Evolutionary conservation across 2,113 vertebrate genomes (phyloP), one percentile per base, ranked within the genome.

Genomic region (Bubo bubo): DNA sequence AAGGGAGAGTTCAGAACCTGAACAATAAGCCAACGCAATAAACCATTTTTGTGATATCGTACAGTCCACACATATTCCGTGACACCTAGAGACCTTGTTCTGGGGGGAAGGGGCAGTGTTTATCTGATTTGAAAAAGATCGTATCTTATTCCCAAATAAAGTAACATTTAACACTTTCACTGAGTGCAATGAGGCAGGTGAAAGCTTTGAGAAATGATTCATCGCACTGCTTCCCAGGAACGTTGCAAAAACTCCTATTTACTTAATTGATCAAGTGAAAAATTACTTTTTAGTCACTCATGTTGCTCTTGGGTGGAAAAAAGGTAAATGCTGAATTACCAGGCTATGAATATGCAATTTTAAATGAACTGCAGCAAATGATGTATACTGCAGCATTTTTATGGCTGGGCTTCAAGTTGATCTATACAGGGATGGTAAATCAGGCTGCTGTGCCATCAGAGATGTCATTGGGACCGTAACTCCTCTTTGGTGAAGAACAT

Each of bases 301-400:
- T 24, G 20, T 67, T 79, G 53, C 70, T 75, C 60, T 74, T 95
- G 72, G 85, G 50, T 96, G 86, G 86, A 84, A 91, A 66, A 84
- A 45, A 45, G 90, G 71, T 92, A 97, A 97, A 90, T 73, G 43
- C 55, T 73, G 90, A 95, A 89, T 96, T 96, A 30, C 71, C 90
- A 94, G 80, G 71, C 91, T 96, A 79, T 95, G 96, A 95, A 97
- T 95, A 94, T 87, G 88, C 35, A 43, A 72, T 95, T 94, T 82
- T 90, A 56, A 86, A 88, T 80, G 72, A 97, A 96, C 62, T 76
- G 73, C 90, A 92, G 95, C 88, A 95, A 86, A 84, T 91, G 28
- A 87, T 93, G 49, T 88, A 90, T 90, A 92, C 45, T 92, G 86
- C 17, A 23, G 66, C 58, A 73, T 95, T 96, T 95, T 97, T 91